A percentile compares a stretch with the other conserved stretches of the same genome.
Evolutionary conservation across 2,797 vertebrate species (phyloP).

Genomic region (Phoebastria nigripes): DNA sequence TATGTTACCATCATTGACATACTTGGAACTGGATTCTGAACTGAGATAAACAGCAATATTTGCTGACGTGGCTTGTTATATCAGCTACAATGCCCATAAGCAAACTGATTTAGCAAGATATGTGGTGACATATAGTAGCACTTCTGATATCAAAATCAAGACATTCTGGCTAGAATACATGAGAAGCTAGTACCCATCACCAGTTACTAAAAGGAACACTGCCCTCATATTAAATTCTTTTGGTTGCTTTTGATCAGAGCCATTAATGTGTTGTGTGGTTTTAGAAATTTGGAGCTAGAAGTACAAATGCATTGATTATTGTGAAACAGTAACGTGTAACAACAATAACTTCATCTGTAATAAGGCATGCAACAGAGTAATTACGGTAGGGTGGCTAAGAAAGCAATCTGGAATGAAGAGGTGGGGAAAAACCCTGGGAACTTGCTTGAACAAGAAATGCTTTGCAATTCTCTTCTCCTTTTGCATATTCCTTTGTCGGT

Average conservation of each 20-base stretch:
- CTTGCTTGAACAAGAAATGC: slow-evolving; percentile 59
- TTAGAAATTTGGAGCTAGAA: slow-evolving; percentile 11
- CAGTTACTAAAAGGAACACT: not conserved
- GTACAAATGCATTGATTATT: slow-evolving; percentile 56
- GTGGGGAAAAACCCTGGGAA: slow-evolving; percentile 63
- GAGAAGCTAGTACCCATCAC: not conserved
- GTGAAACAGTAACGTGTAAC: slow-evolving; percentile 57
- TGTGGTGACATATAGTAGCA: not conserved
- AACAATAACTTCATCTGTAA: slow-evolving; percentile 54
- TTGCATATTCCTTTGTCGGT: slow-evolving; percentile 51
- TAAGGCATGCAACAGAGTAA: slow-evolving; percentile 38
- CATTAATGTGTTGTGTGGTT: not conserved
- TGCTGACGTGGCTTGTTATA: not conserved
- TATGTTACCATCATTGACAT: not conserved
- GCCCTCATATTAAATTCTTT: not conserved
- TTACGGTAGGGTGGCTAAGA: slow-evolving; percentile 40
- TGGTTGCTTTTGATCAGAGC: slow-evolving; percentile 33
- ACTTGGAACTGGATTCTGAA: slow-evolving; percentile 8
- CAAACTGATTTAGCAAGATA: slow-evolving; percentile 36
- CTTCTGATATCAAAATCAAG: not conserved
- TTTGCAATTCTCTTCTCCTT: slow-evolving; percentile 48
- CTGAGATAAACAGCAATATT: not conserved
- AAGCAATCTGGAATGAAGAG: slow-evolving; percentile 52
- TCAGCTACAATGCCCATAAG: not conserved
- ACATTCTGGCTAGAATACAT: not conserved